phyloP scores from a whole-genome alignment of 2,888 invertebrate genomes.

The Incurvaria masculella region DNA sequence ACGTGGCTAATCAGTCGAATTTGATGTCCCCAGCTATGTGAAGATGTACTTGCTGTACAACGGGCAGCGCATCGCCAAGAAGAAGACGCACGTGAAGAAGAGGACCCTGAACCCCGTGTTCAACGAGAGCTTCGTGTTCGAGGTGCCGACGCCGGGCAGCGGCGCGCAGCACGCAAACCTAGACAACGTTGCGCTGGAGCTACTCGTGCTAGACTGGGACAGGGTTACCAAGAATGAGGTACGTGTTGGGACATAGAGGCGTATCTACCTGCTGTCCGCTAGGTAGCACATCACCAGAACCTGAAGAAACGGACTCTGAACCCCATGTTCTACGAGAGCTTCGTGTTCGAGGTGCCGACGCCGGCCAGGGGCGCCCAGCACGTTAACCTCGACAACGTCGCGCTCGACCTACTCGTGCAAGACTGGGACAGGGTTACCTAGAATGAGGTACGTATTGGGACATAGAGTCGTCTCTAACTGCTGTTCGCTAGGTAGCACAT shows the following conservation, averaged over 20 bases:
- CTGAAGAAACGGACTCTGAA: no score
- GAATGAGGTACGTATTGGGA: slow-evolving; percentile 71
- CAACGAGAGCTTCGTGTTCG: slow-evolving; percentile 98
- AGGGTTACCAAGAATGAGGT: slow-evolving; percentile 98
- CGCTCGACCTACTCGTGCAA: slow-evolving; percentile 83
- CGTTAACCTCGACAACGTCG: slow-evolving; percentile 77
- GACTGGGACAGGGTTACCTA: slow-evolving; percentile 99
- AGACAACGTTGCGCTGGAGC: slow-evolving; percentile 81
- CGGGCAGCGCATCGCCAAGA: slow-evolving; percentile 97
- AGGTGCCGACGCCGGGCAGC: slow-evolving; percentile 75
- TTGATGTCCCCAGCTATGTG: slow-evolving; percentile 56
- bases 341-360: no score
- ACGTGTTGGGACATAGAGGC: slow-evolving; percentile 6
- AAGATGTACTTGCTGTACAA: slow-evolving; percentile 97
- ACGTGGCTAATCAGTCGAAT: no score
- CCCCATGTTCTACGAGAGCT: no score
- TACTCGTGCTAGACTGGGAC: slow-evolving; percentile 94
- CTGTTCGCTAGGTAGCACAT: slow-evolving; percentile 85
- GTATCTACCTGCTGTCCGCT: no score
- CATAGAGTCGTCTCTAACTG: slow-evolving; percentile 57
- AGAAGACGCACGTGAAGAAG: slow-evolving; percentile 99
- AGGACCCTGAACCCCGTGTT: slow-evolving; percentile 97
- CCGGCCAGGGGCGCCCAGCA: slow-evolving; percentile 63
- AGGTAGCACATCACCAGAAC: no score
- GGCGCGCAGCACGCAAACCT: slow-evolving; percentile 60